Conservation (phyloP, 2,113 vertebrate species). For the Scytalopus superciliaris region DNA sequence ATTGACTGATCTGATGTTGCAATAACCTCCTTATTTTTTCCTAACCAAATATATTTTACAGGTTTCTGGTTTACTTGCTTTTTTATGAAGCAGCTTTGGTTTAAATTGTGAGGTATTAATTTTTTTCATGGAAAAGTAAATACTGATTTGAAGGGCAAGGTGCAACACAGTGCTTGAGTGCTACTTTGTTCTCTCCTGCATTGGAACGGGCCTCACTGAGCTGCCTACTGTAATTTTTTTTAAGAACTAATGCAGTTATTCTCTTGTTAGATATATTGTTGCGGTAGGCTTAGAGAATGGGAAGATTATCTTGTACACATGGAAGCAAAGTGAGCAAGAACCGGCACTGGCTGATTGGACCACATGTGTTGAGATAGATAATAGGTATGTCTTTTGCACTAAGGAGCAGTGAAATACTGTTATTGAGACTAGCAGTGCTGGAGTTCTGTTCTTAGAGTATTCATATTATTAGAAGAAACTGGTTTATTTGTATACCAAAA, state of each 20-base stretch:
- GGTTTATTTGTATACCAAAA: background rate
- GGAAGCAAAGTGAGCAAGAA: constrained; percentile 76
- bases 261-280: constrained; percentile 81
- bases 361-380: constrained; percentile 73
- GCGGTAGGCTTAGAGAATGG: constrained; percentile 90
- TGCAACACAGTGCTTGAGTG: background rate
- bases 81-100: background rate
- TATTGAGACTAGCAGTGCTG: background rate
- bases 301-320: constrained; percentile 84
- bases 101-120: background rate
- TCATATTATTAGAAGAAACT: background rate
- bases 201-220: background rate
- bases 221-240: background rate
- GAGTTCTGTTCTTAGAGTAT: background rate
- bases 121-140: background rate
- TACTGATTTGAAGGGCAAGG: background rate
- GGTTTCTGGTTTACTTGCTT: background rate
- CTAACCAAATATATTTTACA: background rate
- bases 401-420: background rate
- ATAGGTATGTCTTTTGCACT: constrained; percentile 80
- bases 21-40: background rate
- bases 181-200: background rate
- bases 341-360: constrained; percentile 81
- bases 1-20: background rate
- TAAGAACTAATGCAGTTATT: background rate